phyloP scores from a whole-genome alignment of 2,113 vertebrate species.

The Ptyas mucosa region DNA sequence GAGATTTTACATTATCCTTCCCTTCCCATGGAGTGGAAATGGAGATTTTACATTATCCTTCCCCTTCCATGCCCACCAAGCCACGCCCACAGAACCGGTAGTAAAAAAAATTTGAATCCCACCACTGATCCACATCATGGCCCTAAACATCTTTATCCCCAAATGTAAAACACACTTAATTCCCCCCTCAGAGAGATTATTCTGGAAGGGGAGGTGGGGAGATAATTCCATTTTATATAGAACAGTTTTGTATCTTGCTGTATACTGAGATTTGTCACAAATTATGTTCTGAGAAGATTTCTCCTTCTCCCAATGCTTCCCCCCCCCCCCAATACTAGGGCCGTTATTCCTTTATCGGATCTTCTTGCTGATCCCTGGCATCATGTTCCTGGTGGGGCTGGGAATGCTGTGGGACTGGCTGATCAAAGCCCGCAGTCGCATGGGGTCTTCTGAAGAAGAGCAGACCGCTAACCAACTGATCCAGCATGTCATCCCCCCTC shows the following conservation, averaged over 20 bases:
- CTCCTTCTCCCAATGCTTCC: background rate
- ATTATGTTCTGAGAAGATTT: background rate
- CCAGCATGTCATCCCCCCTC: background rate
- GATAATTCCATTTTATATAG: background rate
- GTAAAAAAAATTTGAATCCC: too few species aligned
- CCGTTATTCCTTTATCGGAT: conserved; percentile 7
- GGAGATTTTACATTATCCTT: too few species aligned
- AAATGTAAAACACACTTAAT: background rate
- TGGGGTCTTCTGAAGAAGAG: background rate
- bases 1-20: too few species aligned
- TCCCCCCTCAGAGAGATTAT: background rate
- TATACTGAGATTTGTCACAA: background rate
- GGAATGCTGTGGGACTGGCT: conserved; percentile 8
- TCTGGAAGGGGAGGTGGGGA: background rate
- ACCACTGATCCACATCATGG: background rate
- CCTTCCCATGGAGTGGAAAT: too few species aligned
- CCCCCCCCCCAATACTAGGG: background rate
- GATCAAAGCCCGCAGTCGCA: background rate
- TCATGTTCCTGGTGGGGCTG: background rate
- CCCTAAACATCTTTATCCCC: background rate
- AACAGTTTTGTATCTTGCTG: background rate
- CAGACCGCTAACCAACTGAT: background rate
- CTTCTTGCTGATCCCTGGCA: conserved; percentile 8
- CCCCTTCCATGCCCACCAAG: too few species aligned
- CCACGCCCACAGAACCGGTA: too few species aligned